Evolutionary conservation across 2,888 invertebrate species (phyloP).

Genomic region (Augiades crinisus): DNA sequence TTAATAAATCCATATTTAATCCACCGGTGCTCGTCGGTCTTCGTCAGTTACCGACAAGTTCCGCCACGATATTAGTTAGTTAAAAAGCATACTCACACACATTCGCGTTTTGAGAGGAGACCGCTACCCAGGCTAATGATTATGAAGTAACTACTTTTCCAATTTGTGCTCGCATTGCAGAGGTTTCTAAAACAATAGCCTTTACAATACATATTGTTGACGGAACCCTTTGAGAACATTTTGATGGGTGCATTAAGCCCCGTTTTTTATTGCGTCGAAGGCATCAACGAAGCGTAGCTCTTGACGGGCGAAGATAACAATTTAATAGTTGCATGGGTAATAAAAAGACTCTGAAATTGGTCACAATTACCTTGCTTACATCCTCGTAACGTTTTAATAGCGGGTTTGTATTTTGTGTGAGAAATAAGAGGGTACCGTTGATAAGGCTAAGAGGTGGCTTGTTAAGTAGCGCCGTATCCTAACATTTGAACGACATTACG

Average conservation of each 20-base stretch:
- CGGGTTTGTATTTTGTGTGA: constrained; percentile 64
- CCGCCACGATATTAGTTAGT: too few relatives aligned
- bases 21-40: too few relatives aligned
- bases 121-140: too few relatives aligned
- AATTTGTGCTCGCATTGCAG: too few relatives aligned
- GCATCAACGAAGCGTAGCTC: constrained; percentile 33
- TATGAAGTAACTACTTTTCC: too few relatives aligned
- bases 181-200: background rate
- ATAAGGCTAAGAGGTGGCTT: background rate
- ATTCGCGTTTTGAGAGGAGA: too few relatives aligned
- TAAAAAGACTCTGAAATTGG: constrained; percentile 74
- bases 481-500: too few relatives aligned
- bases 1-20: too few relatives aligned
- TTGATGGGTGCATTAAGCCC: constrained; percentile 17
- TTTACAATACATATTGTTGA: constrained; percentile 9
- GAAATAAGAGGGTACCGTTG: constrained; percentile 32
- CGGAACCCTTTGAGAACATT: constrained; percentile 12
- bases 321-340: constrained; percentile 71
- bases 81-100: too few relatives aligned
- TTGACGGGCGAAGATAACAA: constrained; percentile 59
- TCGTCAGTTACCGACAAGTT: too few relatives aligned
- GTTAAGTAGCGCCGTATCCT: too few relatives aligned
- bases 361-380: constrained; percentile 72
- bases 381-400: constrained; percentile 75
- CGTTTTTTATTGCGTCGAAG: constrained; percentile 16